Conservation (phyloP, 2,113 vertebrate genomes). For the Oncorhynchus clarkii region DNA sequence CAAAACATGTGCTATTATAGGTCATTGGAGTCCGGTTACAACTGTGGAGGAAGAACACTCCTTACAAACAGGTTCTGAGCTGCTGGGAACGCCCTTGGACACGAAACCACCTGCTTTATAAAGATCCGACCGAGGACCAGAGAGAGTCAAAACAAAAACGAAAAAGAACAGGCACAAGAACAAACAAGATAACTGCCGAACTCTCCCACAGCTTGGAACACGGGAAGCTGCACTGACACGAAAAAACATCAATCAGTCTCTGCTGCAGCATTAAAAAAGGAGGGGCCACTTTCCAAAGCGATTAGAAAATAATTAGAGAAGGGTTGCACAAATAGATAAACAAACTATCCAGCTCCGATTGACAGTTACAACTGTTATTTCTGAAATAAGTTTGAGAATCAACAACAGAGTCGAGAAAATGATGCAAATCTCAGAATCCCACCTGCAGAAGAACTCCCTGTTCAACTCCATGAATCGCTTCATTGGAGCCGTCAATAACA, state of each 20-base stretch:
- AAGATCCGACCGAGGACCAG: background rate
- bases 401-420: slow-evolving; percentile 54
- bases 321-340: slow-evolving; percentile 8
- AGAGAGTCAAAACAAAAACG: background rate
- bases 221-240: slow-evolving; percentile 6
- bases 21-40: slow-evolving; percentile 53
- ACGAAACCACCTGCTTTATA: slow-evolving; percentile 23
- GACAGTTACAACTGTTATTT: background rate
- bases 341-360: background rate
- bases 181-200: background rate
- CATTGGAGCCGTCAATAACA: slow-evolving; percentile 95
- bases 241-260: slow-evolving; percentile 36
- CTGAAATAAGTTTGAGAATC: background rate
- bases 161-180: background rate
- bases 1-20: slow-evolving; percentile 30
- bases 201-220: slow-evolving; percentile 1
- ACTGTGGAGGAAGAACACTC: slow-evolving; percentile 32
- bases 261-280: slow-evolving; percentile 10
- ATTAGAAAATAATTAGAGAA: slow-evolving; percentile 43
- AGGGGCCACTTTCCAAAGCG: slow-evolving; percentile 36
- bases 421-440: slow-evolving; percentile 87
- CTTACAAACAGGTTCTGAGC: slow-evolving; percentile 63
- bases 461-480: slow-evolving; percentile 97
- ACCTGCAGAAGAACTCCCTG: slow-evolving; percentile 90
- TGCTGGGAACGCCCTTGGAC: slow-evolving; percentile 53